Conservation (phyloP, 2,888 invertebrate genomes). For the Diadegma fenestrale region DNA sequence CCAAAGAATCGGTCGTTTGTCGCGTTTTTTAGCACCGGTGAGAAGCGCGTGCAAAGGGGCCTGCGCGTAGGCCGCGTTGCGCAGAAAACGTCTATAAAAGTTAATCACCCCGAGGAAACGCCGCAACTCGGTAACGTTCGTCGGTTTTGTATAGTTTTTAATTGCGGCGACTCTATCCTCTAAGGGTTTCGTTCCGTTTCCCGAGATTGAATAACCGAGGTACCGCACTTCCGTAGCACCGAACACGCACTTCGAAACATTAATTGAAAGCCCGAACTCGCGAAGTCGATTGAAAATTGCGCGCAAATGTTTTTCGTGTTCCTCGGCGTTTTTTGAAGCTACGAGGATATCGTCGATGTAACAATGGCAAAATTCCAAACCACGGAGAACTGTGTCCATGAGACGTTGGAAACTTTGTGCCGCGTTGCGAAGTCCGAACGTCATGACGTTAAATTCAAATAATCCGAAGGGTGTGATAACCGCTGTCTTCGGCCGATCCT, state of each 20-base stretch:
- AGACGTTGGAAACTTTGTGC: constrained; percentile 66
- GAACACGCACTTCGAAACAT: constrained; percentile 31
- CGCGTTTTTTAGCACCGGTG: constrained; percentile 42
- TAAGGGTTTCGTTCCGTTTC: constrained; percentile 23
- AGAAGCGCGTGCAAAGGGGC: constrained; percentile 15
- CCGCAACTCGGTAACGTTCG: constrained; percentile 29
- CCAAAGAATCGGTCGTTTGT: constrained; percentile 41
- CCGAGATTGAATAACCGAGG: constrained; percentile 11
- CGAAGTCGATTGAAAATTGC: constrained; percentile 14
- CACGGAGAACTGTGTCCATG: constrained; percentile 35
- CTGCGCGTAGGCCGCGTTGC: constrained; percentile 29
- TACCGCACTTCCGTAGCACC: constrained; percentile 17
- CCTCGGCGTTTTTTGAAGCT: background rate
- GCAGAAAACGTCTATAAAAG: constrained; percentile 53
- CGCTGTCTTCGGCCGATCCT: constrained; percentile 75
- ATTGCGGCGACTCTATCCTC: constrained; percentile 27
- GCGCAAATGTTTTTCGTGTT: constrained; percentile 36
- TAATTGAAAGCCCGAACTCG: constrained; percentile 34
- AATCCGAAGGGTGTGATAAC: constrained; percentile 76
- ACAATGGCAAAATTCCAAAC: constrained; percentile 4
- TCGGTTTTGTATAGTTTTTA: constrained; percentile 9
- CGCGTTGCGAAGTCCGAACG: constrained; percentile 72
- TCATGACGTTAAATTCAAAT: constrained; percentile 67
- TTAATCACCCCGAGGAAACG: constrained; percentile 50
- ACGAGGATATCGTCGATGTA: constrained; percentile 50